phyloP scores from a whole-genome alignment of 1,140 invertebrate species.

The Eubasilissa regina region DNA sequence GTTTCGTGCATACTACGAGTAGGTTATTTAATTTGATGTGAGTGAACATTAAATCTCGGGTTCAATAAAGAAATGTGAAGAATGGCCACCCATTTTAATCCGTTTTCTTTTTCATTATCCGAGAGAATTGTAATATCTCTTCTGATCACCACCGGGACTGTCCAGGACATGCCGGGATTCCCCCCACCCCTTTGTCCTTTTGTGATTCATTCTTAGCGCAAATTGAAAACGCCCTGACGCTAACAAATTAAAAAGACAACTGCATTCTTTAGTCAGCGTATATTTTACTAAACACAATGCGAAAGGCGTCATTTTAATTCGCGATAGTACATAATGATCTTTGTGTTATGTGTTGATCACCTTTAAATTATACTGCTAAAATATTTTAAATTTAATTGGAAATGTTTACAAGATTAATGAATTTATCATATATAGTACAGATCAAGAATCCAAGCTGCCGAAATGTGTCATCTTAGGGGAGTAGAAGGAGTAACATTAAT shows the following conservation, averaged over 20 bases:
- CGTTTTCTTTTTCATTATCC: constrained; percentile 34
- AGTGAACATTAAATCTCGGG: background rate
- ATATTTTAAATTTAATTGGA: too few relatives aligned
- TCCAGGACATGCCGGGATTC: constrained; percentile 11
- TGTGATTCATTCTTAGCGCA: constrained; percentile 44
- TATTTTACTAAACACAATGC: constrained; percentile 12
- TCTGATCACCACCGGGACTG: constrained; percentile 31
- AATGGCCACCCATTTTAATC: constrained; percentile 30
- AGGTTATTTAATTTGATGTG: background rate
- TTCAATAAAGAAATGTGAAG: background rate
- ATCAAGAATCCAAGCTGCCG: too few relatives aligned
- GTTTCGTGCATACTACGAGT: too few relatives aligned
- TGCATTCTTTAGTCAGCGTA: constrained; percentile 26
- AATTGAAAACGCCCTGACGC: constrained; percentile 43
- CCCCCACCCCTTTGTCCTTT: constrained; percentile 34
- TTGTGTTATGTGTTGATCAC: background rate
- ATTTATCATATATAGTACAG: too few relatives aligned
- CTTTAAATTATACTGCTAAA: too few relatives aligned
- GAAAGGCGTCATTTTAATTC: background rate
- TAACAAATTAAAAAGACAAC: constrained; percentile 46
- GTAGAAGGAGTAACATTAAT: too few relatives aligned
- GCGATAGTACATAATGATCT: background rate
- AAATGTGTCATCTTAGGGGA: too few relatives aligned
- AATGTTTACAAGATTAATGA: too few relatives aligned
- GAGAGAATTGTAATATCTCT: constrained; percentile 39